Evolutionary conservation across 2,797 vertebrate genomes (phyloP).

Genomic region (Sebastes trivittatus): DNA sequence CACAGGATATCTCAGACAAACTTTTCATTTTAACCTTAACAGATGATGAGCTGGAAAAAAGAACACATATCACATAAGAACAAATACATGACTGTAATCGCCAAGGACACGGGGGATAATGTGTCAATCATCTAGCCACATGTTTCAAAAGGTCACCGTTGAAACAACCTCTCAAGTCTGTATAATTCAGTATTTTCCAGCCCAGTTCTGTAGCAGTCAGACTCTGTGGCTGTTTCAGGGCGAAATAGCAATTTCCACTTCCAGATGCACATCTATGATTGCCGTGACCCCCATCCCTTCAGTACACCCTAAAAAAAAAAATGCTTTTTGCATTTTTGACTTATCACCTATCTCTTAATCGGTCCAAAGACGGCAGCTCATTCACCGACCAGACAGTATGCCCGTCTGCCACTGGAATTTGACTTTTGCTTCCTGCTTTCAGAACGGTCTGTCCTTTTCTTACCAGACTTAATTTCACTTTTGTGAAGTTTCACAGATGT

Average conservation of each 20-base stretch:
- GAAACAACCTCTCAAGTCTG: background rate
- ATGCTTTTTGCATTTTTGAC: conserved; percentile 45
- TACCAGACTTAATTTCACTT: background rate
- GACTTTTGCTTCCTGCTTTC: background rate
- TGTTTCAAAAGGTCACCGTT: background rate
- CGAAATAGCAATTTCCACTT: conserved; percentile 60
- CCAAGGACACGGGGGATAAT: background rate
- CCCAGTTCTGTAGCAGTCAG: conserved; percentile 5
- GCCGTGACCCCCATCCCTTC: conserved; percentile 29
- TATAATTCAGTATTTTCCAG: conserved; percentile 3
- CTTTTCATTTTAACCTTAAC: background rate
- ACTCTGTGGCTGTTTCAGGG: conserved; percentile 34
- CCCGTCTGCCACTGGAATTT: conserved; percentile 7
- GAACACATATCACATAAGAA: background rate
- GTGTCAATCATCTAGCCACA: background rate
- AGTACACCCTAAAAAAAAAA: conserved; percentile 1
- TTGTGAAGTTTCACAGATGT: background rate
- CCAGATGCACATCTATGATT: conserved; percentile 52
- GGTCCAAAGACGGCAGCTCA: conserved; percentile 13
- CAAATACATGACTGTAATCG: background rate
- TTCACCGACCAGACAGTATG: conserved; percentile 3
- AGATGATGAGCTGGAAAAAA: background rate
- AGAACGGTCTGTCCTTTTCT: background rate
- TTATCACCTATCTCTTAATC: conserved; percentile 29
- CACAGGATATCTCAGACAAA: background rate